Base-by-base conservation (phyloP, 2,797 vertebrate genomes). In the Cirrhinus mrigala region DNA sequence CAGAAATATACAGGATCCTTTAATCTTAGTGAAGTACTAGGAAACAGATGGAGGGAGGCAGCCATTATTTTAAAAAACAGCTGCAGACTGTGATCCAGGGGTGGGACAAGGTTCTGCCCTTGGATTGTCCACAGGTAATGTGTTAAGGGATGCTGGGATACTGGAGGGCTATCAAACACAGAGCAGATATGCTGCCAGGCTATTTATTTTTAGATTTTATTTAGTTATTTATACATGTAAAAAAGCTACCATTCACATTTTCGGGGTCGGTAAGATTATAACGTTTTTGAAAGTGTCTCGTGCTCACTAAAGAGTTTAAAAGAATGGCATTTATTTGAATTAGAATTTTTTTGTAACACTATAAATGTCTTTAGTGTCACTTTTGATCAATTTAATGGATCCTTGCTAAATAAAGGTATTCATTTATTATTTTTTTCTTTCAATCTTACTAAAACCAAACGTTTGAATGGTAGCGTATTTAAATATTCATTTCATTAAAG, bases 1-100 rank as follows among this genome's bases (percentile, higher is more conserved):
- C 54, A 52, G 81, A 76, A 86, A 89, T 79, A 69, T 79, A 87
- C 86, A 79, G 75, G 24, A 83, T 85, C n/a, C 64, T 89, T 89
- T 88, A 83, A 88, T 88, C 87, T 85, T 79, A 7, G 46, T 24
- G 80, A 80, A 82, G 86, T 79, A 40, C 12, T 18, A 16, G 81
- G 29, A 50, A 40, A 6, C 46, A 37, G 75, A 79, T 71, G 64
- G 74, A 86, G 74, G 9, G 27, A 46, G 60, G 16, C 75, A 71
- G 78, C 71, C 50, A 82, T 82, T 85, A 60, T 71, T 50, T 60
- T 52, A 52, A 18, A 66, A 86, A 87, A 62, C 60, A 89, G 78
- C 78, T 74, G 73, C 54, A 86, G 52, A 46, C 9, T 70, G 20
- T 69, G 74, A 84, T 76, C 71, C 68, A 76, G 52, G 75, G 81